Evolutionary conservation across 2,888 invertebrate genomes (phyloP).

Genomic region (Sussaba pulchella): DNA sequence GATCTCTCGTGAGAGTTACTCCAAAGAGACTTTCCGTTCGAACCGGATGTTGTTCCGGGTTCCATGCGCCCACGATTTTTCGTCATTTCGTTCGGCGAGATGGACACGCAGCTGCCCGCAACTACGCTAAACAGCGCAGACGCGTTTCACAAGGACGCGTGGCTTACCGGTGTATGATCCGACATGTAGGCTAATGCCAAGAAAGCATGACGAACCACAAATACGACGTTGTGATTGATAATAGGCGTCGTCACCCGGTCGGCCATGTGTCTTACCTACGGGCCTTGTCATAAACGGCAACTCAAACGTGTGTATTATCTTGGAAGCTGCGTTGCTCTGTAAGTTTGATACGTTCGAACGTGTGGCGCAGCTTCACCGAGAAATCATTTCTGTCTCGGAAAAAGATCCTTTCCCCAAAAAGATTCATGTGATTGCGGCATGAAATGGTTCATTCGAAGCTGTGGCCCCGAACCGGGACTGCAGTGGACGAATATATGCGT

Average conservation of each 20-base stretch:
- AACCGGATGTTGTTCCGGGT: too few species aligned
- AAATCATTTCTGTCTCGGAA: constrained; percentile 30
- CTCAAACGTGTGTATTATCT: constrained; percentile 61
- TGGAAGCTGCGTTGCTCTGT: constrained; percentile 33
- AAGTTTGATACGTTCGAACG: constrained; percentile 37
- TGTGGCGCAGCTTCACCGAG: constrained; percentile 25
- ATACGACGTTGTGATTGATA: constrained; percentile 77
- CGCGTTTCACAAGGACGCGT: not conserved
- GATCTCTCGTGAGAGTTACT: too few species aligned
- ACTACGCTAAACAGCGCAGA: not conserved
- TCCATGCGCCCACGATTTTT: too few species aligned
- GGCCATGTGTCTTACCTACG: constrained; percentile 57
- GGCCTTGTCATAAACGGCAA: constrained; percentile 41
- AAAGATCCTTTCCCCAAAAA: constrained; percentile 17
- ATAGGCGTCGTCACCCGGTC: constrained; percentile 75
- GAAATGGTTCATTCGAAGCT: not conserved
- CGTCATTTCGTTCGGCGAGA: constrained; percentile 23
- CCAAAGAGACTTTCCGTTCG: too few species aligned
- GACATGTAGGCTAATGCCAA: constrained; percentile 80
- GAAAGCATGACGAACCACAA: constrained; percentile 78
- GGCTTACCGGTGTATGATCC: constrained; percentile 32
- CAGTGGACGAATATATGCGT: not conserved
- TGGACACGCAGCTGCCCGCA: constrained; percentile 1
- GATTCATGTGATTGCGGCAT: constrained; percentile 38
- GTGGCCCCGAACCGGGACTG: not conserved